Conservation (phyloP, 2,888 invertebrate species). For the Macaria liturata region DNA sequence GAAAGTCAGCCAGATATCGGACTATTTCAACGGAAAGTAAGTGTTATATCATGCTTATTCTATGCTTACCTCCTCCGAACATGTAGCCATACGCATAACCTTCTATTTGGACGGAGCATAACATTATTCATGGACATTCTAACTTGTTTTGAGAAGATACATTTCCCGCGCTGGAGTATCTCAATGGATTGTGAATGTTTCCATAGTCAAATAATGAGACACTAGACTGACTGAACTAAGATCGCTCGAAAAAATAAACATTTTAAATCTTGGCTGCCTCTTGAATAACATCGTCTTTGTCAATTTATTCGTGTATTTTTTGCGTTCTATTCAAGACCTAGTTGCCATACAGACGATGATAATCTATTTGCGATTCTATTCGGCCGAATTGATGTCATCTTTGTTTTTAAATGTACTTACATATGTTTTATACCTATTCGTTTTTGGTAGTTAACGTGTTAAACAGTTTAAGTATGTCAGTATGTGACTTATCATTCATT, state of each 20-base stretch:
- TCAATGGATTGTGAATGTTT: too few relatives aligned
- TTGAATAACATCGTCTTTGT: not conserved
- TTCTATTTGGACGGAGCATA: slow-evolving; percentile 13
- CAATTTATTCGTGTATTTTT: slow-evolving; percentile 17
- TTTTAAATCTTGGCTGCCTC: too few relatives aligned
- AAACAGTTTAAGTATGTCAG: too few relatives aligned
- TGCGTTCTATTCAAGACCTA: slow-evolving; percentile 10
- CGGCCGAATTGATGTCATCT: slow-evolving; percentile 17
- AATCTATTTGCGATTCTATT: slow-evolving; percentile 15
- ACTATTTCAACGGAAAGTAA: slow-evolving; percentile 75
- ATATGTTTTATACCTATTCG: not conserved
- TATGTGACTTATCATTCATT: too few relatives aligned
- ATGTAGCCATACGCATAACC: slow-evolving; percentile 7
- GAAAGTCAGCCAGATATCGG: slow-evolving; percentile 78
- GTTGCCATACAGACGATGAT: slow-evolving; percentile 8
- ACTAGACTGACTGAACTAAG: too few relatives aligned
- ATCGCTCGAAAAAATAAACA: too few relatives aligned
- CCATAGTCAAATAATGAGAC: too few relatives aligned
- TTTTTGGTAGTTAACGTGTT: too few relatives aligned
- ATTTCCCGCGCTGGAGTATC: too few relatives aligned
- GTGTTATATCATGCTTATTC: slow-evolving; percentile 40
- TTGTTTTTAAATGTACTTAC: slow-evolving; percentile 12
- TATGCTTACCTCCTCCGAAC: slow-evolving; percentile 8
- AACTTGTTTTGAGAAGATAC: not conserved
- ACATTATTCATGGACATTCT: slow-evolving; percentile 5